A percentile compares a stretch with the other conserved stretches of the same genome.
These are phyloP conservation scores for Ctenoplectra terminalis DNA, from an alignment of 1,140 invertebrate species.

Conservation along the genomic window DNA sequence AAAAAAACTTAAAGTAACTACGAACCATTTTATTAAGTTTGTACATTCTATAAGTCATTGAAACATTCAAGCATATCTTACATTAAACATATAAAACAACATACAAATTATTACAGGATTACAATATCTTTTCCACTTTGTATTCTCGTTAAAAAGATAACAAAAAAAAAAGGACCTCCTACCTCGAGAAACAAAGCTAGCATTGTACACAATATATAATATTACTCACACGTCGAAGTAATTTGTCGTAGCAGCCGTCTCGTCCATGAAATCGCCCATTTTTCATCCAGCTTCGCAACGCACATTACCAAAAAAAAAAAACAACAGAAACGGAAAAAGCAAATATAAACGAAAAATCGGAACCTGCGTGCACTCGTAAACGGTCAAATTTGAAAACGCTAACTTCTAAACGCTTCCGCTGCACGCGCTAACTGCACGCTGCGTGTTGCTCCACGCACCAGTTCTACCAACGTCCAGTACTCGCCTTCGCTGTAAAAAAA, in stretches of 20 bases:
- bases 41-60: background rate
- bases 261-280: constrained; percentile 68
- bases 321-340: no score
- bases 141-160: no score
- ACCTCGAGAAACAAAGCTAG: background rate
- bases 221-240: constrained; percentile 75
- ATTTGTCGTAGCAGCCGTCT: constrained; percentile 69
- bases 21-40: background rate
- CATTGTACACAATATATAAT: background rate
- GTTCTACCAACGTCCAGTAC: background rate
- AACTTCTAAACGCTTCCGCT: constrained; percentile 47
- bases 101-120: background rate
- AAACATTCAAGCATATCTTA: background rate
- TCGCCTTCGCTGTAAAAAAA: background rate
- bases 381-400: constrained; percentile 74
- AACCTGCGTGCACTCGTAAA: constrained; percentile 26
- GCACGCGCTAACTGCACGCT: constrained; percentile 38
- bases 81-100: background rate
- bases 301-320: constrained; percentile 23
- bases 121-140: no score
- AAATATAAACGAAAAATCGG: constrained; percentile 6
- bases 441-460: background rate
- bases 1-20: background rate
- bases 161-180: background rate
- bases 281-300: constrained; percentile 10